Evolutionary conservation across 2,888 invertebrate species (phyloP).

Genomic region (Drosophila peninsularis): DNA sequence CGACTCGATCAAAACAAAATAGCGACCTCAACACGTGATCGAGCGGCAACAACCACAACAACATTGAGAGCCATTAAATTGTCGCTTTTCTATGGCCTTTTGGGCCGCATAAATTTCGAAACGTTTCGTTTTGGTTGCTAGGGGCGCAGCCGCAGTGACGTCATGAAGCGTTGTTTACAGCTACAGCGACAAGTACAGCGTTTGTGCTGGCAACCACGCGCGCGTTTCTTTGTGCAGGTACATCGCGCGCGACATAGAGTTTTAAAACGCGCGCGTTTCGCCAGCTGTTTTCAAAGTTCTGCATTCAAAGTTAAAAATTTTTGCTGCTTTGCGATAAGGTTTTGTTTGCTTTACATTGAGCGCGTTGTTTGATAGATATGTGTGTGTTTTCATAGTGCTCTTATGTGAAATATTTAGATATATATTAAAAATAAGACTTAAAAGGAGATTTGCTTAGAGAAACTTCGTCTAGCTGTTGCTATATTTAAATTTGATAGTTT

Average conservation of each 20-base stretch:
- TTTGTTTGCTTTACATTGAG: neutral
- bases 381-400: neutral
- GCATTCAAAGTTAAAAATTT: neutral
- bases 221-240: constrained; percentile 52
- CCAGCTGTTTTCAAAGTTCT: neutral
- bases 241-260: constrained; percentile 23
- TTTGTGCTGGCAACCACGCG: constrained; percentile 14
- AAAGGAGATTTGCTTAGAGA: neutral
- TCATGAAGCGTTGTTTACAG: constrained; percentile 35
- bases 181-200: constrained; percentile 28
- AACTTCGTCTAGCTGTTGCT: neutral
- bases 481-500: neutral
- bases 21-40: constrained; percentile 51
- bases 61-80: constrained; percentile 12
- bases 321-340: neutral
- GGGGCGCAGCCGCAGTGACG: constrained; percentile 24
- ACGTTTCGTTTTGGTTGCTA: constrained; percentile 33
- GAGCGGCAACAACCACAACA: neutral
- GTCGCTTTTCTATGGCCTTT: constrained; percentile 49
- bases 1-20: constrained; percentile 30
- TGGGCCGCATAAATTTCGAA: constrained; percentile 34
- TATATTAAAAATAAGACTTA: neutral
- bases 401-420: neutral
- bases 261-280: constrained; percentile 23
- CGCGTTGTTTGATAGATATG: neutral